A percentile compares a stretch with the other conserved stretches of the same genome.
Conservation (phyloP, 2,113 vertebrate genomes). For the Galeopterus variegatus region DNA sequence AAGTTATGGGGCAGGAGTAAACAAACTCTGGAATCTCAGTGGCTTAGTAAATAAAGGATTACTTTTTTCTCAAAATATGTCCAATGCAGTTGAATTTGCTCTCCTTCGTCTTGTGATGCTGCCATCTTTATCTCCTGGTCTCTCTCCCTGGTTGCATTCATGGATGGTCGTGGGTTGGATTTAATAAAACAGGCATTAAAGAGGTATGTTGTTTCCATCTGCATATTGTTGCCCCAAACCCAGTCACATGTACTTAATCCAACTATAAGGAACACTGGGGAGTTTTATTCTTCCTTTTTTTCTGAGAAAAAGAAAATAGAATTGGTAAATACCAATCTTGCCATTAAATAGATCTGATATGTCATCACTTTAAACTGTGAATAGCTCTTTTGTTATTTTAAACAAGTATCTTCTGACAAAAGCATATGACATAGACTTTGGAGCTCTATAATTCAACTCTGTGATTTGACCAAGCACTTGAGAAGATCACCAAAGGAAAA, state of each 20-base stretch:
- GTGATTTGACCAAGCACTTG: background rate
- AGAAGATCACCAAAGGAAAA: constrained; percentile 2
- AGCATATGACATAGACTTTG: background rate
- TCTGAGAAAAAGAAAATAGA: constrained; percentile 24
- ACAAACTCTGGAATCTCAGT: background rate
- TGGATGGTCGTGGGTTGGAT: background rate
- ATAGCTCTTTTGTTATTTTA: background rate
- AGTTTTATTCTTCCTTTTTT: background rate
- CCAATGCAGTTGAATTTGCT: background rate
- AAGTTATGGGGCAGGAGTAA: background rate
- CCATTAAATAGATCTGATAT: background rate
- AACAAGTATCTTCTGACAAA: background rate
- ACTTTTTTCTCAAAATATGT: background rate
- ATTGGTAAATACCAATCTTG: background rate
- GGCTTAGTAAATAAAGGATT: background rate
- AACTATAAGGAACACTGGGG: background rate
- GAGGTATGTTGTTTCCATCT: background rate
- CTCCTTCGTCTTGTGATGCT: background rate
- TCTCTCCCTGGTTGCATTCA: background rate
- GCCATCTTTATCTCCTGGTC: background rate
- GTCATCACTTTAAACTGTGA: background rate
- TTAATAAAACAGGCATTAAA: background rate
- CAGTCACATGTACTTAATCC: background rate
- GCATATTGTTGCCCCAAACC: background rate
- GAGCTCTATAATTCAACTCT: background rate